These are phyloP conservation scores for Diuraphis noxia DNA, from an alignment of 1,140 invertebrate genomes.

Conservation along the genomic window DNA sequence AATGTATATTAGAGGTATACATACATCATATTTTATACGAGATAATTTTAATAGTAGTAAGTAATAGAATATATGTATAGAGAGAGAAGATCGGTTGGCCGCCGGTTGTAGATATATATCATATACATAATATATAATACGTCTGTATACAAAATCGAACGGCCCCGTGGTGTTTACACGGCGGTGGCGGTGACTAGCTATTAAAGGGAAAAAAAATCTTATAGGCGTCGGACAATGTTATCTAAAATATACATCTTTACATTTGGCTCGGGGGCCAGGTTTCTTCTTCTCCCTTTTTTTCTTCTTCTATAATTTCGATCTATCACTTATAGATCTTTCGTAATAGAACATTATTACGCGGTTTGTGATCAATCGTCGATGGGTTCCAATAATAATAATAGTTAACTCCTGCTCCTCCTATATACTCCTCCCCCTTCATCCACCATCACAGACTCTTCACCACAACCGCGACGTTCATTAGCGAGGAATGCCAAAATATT, in stretches of 20 bases:
- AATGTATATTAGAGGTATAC: not conserved
- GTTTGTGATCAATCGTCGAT: not conserved
- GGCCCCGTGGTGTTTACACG: not conserved
- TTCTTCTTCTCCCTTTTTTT: not conserved
- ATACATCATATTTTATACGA: not conserved
- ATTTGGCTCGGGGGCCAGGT: not conserved
- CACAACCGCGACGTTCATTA: not conserved
- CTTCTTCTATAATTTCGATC: not conserved
- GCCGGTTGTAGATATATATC: not conserved
- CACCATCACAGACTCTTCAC: not conserved
- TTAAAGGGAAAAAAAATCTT: conserved; percentile 26
- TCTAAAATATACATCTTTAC: conserved; percentile 15
- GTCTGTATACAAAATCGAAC: not conserved
- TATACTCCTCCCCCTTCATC: not conserved
- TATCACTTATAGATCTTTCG: not conserved
- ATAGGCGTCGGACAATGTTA: conserved; percentile 24
- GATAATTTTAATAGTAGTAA: conserved; percentile 10
- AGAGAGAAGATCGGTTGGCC: not conserved
- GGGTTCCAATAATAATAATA: conserved; percentile 24
- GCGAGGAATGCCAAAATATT: not conserved
- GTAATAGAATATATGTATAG: not conserved
- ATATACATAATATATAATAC: not conserved
- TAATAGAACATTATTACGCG: not conserved
- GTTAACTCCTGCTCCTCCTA: not conserved
- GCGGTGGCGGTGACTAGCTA: not conserved